phyloP scores from a whole-genome alignment of 2,113 vertebrate genomes.

The Microcebus tavaratra region DNA sequence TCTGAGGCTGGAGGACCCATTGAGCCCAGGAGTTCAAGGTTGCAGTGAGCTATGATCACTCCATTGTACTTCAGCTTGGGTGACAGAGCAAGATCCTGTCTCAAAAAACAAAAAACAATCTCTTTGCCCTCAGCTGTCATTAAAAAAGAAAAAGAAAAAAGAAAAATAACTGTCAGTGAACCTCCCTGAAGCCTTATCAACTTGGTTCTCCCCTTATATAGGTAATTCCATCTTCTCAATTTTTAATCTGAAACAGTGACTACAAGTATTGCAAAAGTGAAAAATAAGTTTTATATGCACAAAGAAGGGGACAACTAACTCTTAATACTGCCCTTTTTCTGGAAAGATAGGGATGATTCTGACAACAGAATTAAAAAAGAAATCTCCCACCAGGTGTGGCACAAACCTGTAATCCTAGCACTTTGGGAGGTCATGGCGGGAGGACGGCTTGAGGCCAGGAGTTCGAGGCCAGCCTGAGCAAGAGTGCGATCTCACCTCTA shows the following conservation, averaged over 20 bases:
- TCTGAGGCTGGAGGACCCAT: no score
- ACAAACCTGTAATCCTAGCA: no score
- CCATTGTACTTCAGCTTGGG: no score
- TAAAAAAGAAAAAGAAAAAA: no score
- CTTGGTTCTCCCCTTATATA: not conserved
- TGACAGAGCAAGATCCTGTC: no score
- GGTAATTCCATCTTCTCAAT: not conserved
- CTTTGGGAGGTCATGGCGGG: no score
- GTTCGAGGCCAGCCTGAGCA: no score
- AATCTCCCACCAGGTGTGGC: not conserved
- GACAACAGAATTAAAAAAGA: not conserved
- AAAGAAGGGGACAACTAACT: not conserved
- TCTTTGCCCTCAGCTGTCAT: no score
- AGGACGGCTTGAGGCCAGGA: no score
- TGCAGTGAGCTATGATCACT: not conserved
- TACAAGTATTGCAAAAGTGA: not conserved
- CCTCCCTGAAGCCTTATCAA: not conserved
- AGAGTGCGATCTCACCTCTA: no score
- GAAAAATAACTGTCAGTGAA: no score
- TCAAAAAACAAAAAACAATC: no score
- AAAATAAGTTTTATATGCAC: constrained; percentile 20
- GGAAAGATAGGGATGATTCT: not conserved
- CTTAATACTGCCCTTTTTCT: not conserved
- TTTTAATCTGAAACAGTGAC: not conserved
- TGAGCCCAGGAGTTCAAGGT: not conserved